phyloP scores from a whole-genome alignment of 2,888 invertebrate species.

The Tetheella fluctuosa region DNA sequence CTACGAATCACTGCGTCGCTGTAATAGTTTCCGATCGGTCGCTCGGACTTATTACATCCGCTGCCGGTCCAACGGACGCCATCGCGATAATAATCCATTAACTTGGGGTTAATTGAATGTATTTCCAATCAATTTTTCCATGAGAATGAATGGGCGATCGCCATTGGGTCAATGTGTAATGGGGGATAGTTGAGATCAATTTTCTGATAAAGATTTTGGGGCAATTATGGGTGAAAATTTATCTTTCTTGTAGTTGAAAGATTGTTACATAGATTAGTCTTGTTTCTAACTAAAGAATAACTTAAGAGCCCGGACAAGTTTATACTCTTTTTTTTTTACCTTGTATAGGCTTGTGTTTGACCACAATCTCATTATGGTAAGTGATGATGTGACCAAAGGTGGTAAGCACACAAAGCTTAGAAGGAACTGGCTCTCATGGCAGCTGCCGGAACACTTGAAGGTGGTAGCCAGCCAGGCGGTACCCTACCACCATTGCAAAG shows the following conservation, averaged over 20 bases:
- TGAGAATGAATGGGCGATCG: constrained; percentile 30
- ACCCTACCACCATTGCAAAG: too few species aligned
- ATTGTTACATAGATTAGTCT: too few species aligned
- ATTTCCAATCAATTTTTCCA: constrained; percentile 49
- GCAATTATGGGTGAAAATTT: constrained; percentile 14
- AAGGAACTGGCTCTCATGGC: too few species aligned
- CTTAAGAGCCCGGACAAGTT: too few species aligned
- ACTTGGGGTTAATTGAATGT: constrained; percentile 58
- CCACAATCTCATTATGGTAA: too few species aligned
- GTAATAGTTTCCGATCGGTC: constrained; percentile 65
- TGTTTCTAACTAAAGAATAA: too few species aligned
- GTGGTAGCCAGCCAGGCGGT: too few species aligned
- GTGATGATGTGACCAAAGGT: too few species aligned
- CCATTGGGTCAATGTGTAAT: constrained; percentile 18
- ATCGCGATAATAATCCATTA: constrained; percentile 55
- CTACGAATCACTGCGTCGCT: constrained; percentile 34
- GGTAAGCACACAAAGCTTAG: too few species aligned
- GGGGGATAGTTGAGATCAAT: constrained; percentile 35
- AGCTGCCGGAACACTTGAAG: too few species aligned
- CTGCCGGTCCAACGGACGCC: constrained; percentile 49
- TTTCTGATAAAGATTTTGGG: constrained; percentile 26
- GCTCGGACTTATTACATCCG: constrained; percentile 63
- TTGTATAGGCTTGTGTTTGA: too few species aligned
- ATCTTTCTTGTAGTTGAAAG: background rate
- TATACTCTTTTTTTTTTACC: too few species aligned